A percentile compares a stretch with the other conserved stretches of the same genome.
phyloP scores from a whole-genome alignment of 2,888 invertebrate species.

The Acronicta psi region DNA sequence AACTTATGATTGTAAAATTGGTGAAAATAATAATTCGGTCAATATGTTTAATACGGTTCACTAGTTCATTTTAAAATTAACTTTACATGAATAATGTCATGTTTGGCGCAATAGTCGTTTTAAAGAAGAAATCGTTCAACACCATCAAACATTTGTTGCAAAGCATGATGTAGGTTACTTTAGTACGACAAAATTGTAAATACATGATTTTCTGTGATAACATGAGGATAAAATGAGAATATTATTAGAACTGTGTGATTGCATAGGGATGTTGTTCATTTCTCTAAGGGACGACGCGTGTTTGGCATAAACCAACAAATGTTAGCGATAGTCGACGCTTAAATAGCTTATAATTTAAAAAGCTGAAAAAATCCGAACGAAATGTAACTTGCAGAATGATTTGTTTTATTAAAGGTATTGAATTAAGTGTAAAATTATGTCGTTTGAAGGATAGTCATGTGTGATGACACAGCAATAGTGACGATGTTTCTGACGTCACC shows the following conservation, averaged over 20 bases:
- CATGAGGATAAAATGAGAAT: slow-evolving; percentile 84
- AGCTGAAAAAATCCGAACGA: too few relatives aligned
- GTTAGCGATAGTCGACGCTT: slow-evolving; percentile 36
- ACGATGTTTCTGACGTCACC: too few relatives aligned
- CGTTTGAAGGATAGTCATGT: too few relatives aligned
- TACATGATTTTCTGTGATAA: slow-evolving; percentile 90
- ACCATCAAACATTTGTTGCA: slow-evolving; percentile 78
- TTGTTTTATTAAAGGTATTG: too few relatives aligned
- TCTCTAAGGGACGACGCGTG: slow-evolving; percentile 76
- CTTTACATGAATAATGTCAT: slow-evolving; percentile 10
- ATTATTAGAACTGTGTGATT: slow-evolving; percentile 88
- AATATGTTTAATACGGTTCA: slow-evolving; percentile 29
- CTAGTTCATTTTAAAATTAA: slow-evolving; percentile 16
- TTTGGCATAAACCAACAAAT: slow-evolving; percentile 64
- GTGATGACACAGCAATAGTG: too few relatives aligned
- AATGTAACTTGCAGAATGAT: too few relatives aligned
- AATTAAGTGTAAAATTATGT: too few relatives aligned
- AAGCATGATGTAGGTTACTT: slow-evolving; percentile 84
- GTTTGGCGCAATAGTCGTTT: slow-evolving; percentile 63
- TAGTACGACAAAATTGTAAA: slow-evolving; percentile 89
- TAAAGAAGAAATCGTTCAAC: slow-evolving; percentile 69
- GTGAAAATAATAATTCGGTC: slow-evolving; percentile 18
- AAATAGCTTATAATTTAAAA: slow-evolving; percentile 12
- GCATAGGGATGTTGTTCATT: slow-evolving; percentile 85
- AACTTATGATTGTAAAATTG: neutral